Base-by-base conservation (phyloP, 1,140 invertebrate species). In the Ganaspis sp. region DNA sequence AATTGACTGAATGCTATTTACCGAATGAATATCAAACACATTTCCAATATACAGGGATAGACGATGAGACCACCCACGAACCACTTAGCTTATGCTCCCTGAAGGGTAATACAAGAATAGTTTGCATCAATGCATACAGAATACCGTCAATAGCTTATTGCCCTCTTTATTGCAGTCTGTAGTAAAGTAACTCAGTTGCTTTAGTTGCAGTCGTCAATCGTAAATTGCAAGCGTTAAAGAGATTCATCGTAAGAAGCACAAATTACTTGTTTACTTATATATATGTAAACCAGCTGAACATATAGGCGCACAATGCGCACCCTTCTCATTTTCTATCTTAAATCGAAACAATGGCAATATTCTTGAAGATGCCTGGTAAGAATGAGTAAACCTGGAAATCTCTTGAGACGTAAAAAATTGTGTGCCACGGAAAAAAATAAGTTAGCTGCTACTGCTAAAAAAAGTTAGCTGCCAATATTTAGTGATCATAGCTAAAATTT, bases 111-210 rank as follows among this genome's bases (percentile, higher is more conserved):
- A 49, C n/a, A 49, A 49, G 45, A 49, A 49, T 49, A 49, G 45
- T 49, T 17, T 49, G 45, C 45, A 49, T n/a, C 45, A 49, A 49
- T n/a, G 45, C 45, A 49, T 49, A 49, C 45, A 9, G 4, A 49
- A 49, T 49, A 49, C 45, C 45, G 45, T 49, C 45, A 49, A 49
- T 49, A 49, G 45, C 45, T 49, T 49, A 49, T 49, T 49, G 45
- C 19, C 45, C 45, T 17, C 15, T 49, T 49, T 49, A 49, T 49
- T 17, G 45, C 45, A 17, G n/a, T 3, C 2, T 2, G 6, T 2
- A 3, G 6, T 34, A 34, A 6, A 49, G 45, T 49, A 49, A 49
- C 45, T 49, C 19, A 49, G 45, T 49, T 17, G 45, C 45, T n/a
- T 49, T n/a, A 17, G 42, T 49, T 49, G n/a, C n/a, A 49, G 42